Evolutionary conservation across 2,888 invertebrate genomes (phyloP).

Genomic region (Trichogramma dendrolimi): DNA sequence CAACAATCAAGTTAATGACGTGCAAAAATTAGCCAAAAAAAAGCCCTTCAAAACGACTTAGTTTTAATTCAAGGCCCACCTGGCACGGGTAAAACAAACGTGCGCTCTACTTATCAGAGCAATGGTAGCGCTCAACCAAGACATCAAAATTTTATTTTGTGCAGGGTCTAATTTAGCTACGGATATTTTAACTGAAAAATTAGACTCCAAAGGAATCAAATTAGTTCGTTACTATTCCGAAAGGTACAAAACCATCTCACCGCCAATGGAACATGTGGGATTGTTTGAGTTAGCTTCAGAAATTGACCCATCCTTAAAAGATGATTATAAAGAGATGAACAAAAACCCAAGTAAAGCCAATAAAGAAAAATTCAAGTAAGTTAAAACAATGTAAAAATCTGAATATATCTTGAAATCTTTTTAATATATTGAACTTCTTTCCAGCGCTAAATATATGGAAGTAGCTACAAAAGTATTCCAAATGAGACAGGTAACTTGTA

Average conservation of each 20-base stretch:
- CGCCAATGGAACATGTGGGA: neutral
- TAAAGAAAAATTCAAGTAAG: no score
- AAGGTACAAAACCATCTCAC: neutral
- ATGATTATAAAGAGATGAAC: neutral
- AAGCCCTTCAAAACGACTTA: no score
- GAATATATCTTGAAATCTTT: no score
- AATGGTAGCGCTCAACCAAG: neutral
- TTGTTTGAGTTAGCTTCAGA: neutral
- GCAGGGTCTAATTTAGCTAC: neutral
- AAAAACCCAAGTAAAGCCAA: no score
- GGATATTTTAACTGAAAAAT: neutral
- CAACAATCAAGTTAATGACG: no score
- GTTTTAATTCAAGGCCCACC: neutral
- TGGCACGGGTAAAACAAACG: neutral
- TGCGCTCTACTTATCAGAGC: neutral
- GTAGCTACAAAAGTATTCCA: no score
- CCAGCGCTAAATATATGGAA: no score
- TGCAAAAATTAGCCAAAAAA: no score
- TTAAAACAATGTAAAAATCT: no score
- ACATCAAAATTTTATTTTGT: neutral
- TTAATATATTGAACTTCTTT: no score
- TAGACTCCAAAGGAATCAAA: neutral
- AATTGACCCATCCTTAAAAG: neutral
- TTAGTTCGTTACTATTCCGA: neutral
- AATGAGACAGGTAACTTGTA: no score